Percentiles rank a stretch among this genome's conserved stretches.
Conservation (phyloP, 2,888 invertebrate species). For the Aphidoletes aphidimyza region DNA sequence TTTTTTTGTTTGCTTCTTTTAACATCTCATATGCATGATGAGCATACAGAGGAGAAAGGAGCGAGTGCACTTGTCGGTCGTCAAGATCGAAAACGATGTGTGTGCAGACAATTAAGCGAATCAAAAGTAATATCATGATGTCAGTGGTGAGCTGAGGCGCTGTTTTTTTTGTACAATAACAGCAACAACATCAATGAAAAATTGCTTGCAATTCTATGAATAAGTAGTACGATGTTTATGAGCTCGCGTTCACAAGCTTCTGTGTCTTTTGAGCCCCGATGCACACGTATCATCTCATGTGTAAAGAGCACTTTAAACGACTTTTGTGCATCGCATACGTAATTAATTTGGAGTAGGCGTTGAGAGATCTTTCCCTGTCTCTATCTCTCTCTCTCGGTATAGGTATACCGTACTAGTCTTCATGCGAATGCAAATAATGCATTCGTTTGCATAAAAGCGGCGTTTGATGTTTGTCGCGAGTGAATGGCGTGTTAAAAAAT, state of each 20-base stretch:
- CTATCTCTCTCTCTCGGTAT: too few species aligned
- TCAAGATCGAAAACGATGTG: slow-evolving; percentile 38
- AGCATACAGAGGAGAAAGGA: too few species aligned
- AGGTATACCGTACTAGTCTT: slow-evolving; percentile 26
- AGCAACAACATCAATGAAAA: not conserved
- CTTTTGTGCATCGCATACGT: slow-evolving; percentile 45
- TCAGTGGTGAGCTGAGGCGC: not conserved
- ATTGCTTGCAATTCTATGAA: slow-evolving; percentile 9
- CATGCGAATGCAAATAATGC: slow-evolving; percentile 45
- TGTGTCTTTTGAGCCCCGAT: slow-evolving; percentile 27
- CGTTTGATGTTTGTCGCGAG: slow-evolving; percentile 43
- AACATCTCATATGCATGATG: too few species aligned
- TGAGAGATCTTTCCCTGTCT: too few species aligned
- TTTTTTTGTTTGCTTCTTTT: too few species aligned
- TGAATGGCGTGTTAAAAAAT: slow-evolving; percentile 20
- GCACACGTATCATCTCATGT: slow-evolving; percentile 51
- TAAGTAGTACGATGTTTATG: too few species aligned
- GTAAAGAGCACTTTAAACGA: slow-evolving; percentile 39
- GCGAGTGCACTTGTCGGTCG: slow-evolving; percentile 13
- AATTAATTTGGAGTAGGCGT: slow-evolving; percentile 51
- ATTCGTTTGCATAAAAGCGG: slow-evolving; percentile 33
- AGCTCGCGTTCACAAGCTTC: too few species aligned
- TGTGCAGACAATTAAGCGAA: slow-evolving; percentile 49
- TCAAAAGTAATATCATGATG: slow-evolving; percentile 46
- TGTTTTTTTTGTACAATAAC: not conserved